Evolutionary conservation across 1,140 invertebrate genomes (phyloP).

Genomic region (Zaprionus kolodkinae): DNA sequence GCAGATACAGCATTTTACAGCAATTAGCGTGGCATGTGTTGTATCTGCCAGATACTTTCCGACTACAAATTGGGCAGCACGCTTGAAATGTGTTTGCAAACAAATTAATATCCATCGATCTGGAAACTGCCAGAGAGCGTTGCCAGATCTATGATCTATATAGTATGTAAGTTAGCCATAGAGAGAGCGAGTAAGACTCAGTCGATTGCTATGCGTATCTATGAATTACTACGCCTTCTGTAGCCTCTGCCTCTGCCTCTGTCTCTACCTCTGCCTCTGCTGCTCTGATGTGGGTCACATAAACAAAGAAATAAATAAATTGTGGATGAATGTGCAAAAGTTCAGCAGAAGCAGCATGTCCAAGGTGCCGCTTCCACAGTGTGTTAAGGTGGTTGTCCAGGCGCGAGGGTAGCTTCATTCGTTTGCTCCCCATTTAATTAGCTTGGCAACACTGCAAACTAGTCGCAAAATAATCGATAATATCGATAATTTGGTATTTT

Average conservation of each 20-base stretch:
- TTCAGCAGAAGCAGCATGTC: background rate
- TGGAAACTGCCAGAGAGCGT: constrained; percentile 52
- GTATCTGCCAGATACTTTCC: constrained; percentile 52
- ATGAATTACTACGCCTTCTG: background rate
- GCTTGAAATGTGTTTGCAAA: constrained; percentile 79
- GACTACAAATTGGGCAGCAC: constrained; percentile 72
- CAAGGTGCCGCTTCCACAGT: background rate
- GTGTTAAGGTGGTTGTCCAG: constrained; percentile 17
- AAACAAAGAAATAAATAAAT: constrained; percentile 71
- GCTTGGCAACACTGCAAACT: background rate
- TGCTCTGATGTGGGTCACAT: constrained; percentile 75
- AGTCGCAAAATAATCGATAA: too few species aligned
- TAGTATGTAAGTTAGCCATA: background rate
- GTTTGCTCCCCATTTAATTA: background rate
- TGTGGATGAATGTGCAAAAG: constrained; percentile 56
- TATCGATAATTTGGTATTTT: too few species aligned
- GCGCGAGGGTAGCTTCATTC: constrained; percentile 21
- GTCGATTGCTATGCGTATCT: too few species aligned
- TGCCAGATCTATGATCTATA: constrained; percentile 41
- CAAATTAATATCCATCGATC: constrained; percentile 82
- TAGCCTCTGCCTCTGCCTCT: background rate
- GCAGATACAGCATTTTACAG: constrained; percentile 4
- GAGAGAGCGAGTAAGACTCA: too few species aligned
- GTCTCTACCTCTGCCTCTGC: constrained; percentile 27
- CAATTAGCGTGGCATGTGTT: constrained; percentile 31